These are phyloP conservation scores for Euspilapteryx auroguttella DNA, from an alignment of 2,888 invertebrate genomes.

Conservation along the genomic window DNA sequence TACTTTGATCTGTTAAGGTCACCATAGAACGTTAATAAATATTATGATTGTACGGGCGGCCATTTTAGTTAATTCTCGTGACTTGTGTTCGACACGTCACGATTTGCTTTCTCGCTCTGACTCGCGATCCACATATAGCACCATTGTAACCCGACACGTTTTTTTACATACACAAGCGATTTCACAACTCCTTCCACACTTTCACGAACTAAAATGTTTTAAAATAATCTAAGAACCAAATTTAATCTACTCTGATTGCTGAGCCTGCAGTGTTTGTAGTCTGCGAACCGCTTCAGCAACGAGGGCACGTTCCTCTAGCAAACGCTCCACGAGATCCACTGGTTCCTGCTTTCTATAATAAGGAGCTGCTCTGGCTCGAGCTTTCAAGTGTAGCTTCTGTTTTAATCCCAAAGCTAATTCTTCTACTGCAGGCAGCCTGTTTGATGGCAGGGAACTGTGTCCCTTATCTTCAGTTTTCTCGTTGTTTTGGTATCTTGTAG, in stretches of 20 bases:
- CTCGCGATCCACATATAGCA: slow-evolving; percentile 59
- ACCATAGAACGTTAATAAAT: slow-evolving; percentile 56
- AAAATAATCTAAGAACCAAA: slow-evolving; percentile 54
- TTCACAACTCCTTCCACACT: slow-evolving; percentile 60
- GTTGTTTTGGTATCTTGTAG: slow-evolving; percentile 36
- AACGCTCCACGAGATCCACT: slow-evolving; percentile 49
- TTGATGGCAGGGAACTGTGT: slow-evolving; percentile 27
- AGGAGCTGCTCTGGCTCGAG: slow-evolving; percentile 51
- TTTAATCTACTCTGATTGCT: slow-evolving; percentile 35
- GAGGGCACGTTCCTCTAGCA: slow-evolving; percentile 52
- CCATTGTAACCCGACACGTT: slow-evolving; percentile 62
- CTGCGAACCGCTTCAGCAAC: slow-evolving; percentile 56
- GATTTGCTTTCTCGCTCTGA: slow-evolving; percentile 43
- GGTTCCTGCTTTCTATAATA: slow-evolving; percentile 58
- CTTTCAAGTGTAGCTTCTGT: slow-evolving; percentile 56
- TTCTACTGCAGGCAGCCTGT: slow-evolving; percentile 45
- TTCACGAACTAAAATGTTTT: slow-evolving; percentile 57
- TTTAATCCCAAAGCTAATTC: slow-evolving; percentile 53
- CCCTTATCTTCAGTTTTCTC: slow-evolving; percentile 28
- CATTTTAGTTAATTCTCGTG: slow-evolving; percentile 59
- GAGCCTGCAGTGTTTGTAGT: slow-evolving; percentile 21
- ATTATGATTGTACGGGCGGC: slow-evolving; percentile 60
- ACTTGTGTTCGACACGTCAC: slow-evolving; percentile 56
- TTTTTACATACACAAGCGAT: slow-evolving; percentile 58
- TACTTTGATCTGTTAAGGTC: slow-evolving; percentile 59